phyloP scores from a whole-genome alignment of 23 tunicate species.

The Diplosoma virens region DNA sequence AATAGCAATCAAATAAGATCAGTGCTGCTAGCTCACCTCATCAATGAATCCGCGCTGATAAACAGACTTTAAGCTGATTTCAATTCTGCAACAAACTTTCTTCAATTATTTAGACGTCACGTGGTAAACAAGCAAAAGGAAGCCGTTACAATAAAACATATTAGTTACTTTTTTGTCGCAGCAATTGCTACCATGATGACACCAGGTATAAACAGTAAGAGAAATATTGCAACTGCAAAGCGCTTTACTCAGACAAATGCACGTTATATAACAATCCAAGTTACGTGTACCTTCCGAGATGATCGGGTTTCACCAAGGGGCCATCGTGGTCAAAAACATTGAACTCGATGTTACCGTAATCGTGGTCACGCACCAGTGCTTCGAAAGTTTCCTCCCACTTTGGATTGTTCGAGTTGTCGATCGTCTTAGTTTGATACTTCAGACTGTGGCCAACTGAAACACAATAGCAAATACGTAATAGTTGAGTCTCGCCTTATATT shows the following conservation, averaged over 20 bases:
- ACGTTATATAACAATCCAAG: too few relatives aligned
- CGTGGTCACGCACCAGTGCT: conserved; percentile 43
- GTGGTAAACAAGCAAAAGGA: too few relatives aligned
- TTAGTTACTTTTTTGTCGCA: too few relatives aligned
- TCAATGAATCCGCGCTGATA: conserved; percentile 15
- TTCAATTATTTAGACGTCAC: too few relatives aligned
- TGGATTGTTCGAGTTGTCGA: conserved; percentile 55
- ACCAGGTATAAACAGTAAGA: too few relatives aligned
- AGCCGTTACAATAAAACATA: too few relatives aligned
- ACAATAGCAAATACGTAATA: background rate
- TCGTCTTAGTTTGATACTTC: conserved; percentile 43
- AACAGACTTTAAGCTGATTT: background rate
- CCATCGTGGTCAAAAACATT: conserved; percentile 78
- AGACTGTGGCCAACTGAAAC: conserved; percentile 52
- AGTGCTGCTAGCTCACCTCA: conserved; percentile 31
- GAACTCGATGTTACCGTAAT: conserved; percentile 24
- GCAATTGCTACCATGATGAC: background rate
- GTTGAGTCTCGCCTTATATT: too few relatives aligned
- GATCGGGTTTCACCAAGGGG: conserved; percentile 42
- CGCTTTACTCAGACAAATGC: too few relatives aligned
- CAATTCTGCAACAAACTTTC: conserved; percentile 7
- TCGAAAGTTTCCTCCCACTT: conserved; percentile 79
- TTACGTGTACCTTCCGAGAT: conserved; percentile 77
- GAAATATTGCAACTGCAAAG: too few relatives aligned
- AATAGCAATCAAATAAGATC: background rate